A percentile compares a stretch with the other conserved stretches of the same genome.
These are phyloP conservation scores for Colinus virginianus DNA, from an alignment of 2,113 vertebrate species.

Conservation along the genomic window DNA sequence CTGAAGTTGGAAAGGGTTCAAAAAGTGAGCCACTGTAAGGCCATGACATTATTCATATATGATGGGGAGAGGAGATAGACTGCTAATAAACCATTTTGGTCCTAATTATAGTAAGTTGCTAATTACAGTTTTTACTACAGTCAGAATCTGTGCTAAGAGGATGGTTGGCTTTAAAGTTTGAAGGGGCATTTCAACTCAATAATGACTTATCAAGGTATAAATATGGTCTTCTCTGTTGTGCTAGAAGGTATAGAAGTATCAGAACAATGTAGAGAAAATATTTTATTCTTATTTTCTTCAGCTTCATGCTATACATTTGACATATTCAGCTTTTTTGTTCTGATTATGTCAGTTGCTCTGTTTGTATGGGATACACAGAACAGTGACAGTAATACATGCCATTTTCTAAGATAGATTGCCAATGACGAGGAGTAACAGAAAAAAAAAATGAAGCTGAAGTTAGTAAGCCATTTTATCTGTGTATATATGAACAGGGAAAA, in stretches of 20 bases:
- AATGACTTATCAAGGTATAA: neutral
- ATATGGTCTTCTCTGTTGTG: neutral
- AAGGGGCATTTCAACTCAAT: neutral
- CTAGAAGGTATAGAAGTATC: neutral
- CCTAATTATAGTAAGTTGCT: slow-evolving; percentile 28
- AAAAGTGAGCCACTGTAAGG: slow-evolving; percentile 67
- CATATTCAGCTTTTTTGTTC: neutral
- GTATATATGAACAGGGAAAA: neutral
- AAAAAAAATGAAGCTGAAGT: neutral
- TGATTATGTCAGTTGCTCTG: neutral
- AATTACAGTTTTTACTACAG: slow-evolving; percentile 48
- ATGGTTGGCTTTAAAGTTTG: neutral
- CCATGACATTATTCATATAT: slow-evolving; percentile 40
- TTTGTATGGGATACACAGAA: neutral
- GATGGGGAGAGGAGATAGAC: neutral
- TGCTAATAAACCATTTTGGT: slow-evolving; percentile 34
- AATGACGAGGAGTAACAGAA: neutral
- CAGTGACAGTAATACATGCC: neutral
- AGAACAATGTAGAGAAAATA: neutral
- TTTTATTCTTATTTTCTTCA: neutral
- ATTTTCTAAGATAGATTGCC: neutral
- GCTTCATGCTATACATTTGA: neutral
- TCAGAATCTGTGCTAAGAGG: neutral
- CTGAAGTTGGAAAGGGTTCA: slow-evolving; percentile 79
- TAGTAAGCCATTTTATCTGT: neutral